Conservation (phyloP, 2,113 vertebrate genomes). For the Tachysurus fulvidraco region DNA sequence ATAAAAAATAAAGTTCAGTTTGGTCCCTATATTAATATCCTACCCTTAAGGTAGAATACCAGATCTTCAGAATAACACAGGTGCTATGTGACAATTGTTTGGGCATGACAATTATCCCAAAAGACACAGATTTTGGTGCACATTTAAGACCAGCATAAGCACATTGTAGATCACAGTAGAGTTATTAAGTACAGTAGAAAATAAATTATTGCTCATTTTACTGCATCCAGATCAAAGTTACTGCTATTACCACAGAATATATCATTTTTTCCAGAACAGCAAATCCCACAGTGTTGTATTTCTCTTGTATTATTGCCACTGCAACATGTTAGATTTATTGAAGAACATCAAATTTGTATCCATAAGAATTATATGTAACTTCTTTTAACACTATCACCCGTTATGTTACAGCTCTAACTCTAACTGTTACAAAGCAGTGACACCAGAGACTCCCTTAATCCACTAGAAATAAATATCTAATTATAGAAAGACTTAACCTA, state of each 20-base stretch:
- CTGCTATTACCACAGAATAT: neutral
- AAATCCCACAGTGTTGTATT: neutral
- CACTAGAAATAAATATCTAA: neutral
- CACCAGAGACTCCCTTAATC: neutral
- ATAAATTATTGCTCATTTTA: neutral
- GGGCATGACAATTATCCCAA: neutral
- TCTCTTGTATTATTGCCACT: no score
- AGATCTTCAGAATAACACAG: neutral
- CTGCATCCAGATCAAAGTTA: neutral
- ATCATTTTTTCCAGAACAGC: neutral
- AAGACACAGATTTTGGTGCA: neutral
- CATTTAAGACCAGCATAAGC: no score
- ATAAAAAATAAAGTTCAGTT: neutral
- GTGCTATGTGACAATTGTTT: neutral
- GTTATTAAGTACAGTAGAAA: neutral
- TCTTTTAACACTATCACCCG: neutral
- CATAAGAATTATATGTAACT: neutral
- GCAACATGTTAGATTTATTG: no score
- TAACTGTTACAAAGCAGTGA: neutral
- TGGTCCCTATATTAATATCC: neutral
- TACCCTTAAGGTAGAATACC: neutral
- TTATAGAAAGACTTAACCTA: neutral
- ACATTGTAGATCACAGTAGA: neutral
- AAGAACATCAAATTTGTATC: neutral
- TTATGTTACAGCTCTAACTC: neutral